Conservation (phyloP, 2,888 invertebrate genomes). For the Epirrhoe alternata region DNA sequence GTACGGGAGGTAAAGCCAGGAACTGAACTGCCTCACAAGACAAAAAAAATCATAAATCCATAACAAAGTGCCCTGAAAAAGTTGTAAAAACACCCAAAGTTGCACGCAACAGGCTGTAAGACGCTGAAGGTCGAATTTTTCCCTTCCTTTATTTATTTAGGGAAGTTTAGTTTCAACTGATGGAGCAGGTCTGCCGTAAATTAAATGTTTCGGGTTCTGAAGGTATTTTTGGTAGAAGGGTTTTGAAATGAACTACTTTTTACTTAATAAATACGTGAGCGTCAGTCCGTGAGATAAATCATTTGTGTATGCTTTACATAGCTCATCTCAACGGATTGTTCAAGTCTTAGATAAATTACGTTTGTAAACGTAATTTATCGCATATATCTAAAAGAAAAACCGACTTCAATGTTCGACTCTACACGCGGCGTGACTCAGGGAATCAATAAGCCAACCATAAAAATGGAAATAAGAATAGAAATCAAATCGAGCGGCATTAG, state of each 20-base stretch:
- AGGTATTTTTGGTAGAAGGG: neutral
- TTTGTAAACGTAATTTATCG: too few relatives aligned
- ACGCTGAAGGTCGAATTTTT: slow-evolving; percentile 27
- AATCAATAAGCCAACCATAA: too few relatives aligned
- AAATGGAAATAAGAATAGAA: too few relatives aligned
- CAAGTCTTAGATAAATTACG: too few relatives aligned
- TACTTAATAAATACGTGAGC: too few relatives aligned
- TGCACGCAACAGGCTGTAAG: slow-evolving; percentile 42
- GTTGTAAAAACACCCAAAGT: slow-evolving; percentile 27
- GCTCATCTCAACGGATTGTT: neutral
- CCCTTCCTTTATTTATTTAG: slow-evolving; percentile 35
- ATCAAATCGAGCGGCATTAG: too few relatives aligned
- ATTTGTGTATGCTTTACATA: neutral
- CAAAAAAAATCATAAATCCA: slow-evolving; percentile 23
- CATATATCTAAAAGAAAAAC: too few relatives aligned
- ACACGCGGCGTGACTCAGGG: too few relatives aligned
- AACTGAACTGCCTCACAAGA: neutral
- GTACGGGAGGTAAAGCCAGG: too few relatives aligned
- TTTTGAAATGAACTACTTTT: too few relatives aligned
- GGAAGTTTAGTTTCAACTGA: slow-evolving; percentile 11
- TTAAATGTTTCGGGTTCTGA: slow-evolving; percentile 14
- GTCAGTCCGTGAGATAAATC: too few relatives aligned
- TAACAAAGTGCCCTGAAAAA: slow-evolving; percentile 31
- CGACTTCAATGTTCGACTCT: too few relatives aligned
- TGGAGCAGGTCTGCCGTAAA: slow-evolving; percentile 14